Conservation (phyloP, 2,888 invertebrate species). For the Apamea epomidion region DNA sequence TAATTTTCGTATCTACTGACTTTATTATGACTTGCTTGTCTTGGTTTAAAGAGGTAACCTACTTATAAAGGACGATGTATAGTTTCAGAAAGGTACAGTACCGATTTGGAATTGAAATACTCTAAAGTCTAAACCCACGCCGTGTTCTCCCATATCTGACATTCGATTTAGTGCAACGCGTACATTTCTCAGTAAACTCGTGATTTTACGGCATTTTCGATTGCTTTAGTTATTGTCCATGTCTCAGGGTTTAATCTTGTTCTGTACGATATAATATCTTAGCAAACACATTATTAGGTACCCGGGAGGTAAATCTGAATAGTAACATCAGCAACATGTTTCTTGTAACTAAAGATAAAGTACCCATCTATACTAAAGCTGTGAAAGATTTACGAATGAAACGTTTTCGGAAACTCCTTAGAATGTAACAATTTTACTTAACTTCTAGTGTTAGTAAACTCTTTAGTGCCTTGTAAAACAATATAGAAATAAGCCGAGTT, state of each 20-base stretch:
- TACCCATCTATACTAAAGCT: not conserved
- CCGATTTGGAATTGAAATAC: constrained; percentile 28
- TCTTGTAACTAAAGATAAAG: constrained; percentile 1
- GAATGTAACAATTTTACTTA: too few relatives aligned
- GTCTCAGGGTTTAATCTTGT: constrained; percentile 12
- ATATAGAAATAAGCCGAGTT: not conserved
- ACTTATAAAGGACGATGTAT: not conserved
- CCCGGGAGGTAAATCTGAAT: not conserved
- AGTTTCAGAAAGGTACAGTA: constrained; percentile 3
- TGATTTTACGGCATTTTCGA: constrained; percentile 42
- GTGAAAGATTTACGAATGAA: too few relatives aligned
- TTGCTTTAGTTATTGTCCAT: constrained; percentile 17
- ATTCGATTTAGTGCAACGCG: constrained; percentile 20
- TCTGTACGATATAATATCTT: constrained; percentile 7
- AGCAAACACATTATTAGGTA: not conserved
- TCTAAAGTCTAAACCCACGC: constrained; percentile 15
- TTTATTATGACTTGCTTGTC: not conserved
- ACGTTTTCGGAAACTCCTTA: too few relatives aligned
- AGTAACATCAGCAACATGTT: not conserved
- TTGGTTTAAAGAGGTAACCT: not conserved
- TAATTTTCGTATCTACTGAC: not conserved
- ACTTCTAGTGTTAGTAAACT: not conserved
- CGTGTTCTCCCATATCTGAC: constrained; percentile 14
- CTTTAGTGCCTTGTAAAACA: not conserved
- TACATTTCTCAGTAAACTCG: constrained; percentile 26